phyloP scores from a whole-genome alignment of 2,113 vertebrate genomes.

The Garra rufa region DNA sequence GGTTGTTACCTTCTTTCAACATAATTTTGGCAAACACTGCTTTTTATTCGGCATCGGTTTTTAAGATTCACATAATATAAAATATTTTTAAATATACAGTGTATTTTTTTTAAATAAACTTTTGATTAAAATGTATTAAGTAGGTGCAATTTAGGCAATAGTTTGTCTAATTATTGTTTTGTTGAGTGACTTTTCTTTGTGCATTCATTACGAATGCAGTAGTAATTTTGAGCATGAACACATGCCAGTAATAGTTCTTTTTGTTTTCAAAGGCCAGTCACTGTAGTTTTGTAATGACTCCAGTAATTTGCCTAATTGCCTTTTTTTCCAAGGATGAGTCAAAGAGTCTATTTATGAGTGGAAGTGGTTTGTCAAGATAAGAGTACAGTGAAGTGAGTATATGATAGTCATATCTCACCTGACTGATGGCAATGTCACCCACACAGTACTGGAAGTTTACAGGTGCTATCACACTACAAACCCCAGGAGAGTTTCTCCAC shows the following conservation, averaged over 20 bases:
- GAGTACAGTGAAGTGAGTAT: conserved; percentile 53
- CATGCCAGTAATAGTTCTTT: conserved; percentile 7
- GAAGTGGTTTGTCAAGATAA: conserved; percentile 44
- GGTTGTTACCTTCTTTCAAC: neutral
- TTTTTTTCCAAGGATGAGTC: conserved; percentile 43
- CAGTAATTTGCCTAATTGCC: conserved; percentile 19
- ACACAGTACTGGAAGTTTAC: conserved; percentile 54
- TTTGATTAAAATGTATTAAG: neutral
- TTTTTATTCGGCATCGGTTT: neutral
- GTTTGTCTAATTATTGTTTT: neutral
- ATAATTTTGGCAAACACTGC: neutral
- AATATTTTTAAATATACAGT: neutral
- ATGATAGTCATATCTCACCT: conserved; percentile 61
- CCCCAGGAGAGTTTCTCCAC: conserved; percentile 53
- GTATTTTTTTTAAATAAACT: neutral
- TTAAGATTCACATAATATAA: too few relatives aligned
- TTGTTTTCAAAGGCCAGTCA: conserved; percentile 3
- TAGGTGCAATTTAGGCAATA: neutral
- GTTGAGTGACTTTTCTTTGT: neutral
- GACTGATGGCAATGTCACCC: conserved; percentile 53
- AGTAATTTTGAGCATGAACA: neutral
- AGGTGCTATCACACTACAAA: conserved; percentile 36
- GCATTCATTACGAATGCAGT: neutral
- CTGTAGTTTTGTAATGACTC: conserved; percentile 34
- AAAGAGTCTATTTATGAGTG: conserved; percentile 49